phyloP scores from a whole-genome alignment of 2,797 vertebrate genomes.

The Sparidentex hasta region DNA sequence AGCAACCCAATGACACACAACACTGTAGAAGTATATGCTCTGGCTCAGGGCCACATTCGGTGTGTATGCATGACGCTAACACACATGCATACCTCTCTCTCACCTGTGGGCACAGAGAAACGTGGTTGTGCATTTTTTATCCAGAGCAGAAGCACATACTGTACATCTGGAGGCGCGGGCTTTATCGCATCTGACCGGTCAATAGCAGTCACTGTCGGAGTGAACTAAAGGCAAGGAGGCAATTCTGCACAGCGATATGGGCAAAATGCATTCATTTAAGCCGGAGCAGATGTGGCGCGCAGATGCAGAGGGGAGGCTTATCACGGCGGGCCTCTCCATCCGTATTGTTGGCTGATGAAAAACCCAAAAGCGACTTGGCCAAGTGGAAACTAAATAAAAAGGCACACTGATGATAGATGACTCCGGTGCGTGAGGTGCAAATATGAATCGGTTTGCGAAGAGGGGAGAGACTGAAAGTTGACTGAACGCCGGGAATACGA shows the following conservation, averaged over 20 bases:
- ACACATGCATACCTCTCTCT: not conserved
- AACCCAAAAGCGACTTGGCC: slow-evolving; percentile 18
- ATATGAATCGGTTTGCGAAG: slow-evolving; percentile 15
- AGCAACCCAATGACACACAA: not conserved
- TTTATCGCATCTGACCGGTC: slow-evolving; percentile 70
- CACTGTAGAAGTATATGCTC: not conserved
- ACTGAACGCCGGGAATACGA: slow-evolving; percentile 21
- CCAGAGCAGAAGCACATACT: slow-evolving; percentile 25
- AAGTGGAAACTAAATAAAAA: slow-evolving; percentile 36
- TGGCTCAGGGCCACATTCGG: not conserved
- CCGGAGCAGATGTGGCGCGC: slow-evolving; percentile 58
- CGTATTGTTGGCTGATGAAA: slow-evolving; percentile 42
- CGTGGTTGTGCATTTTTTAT: slow-evolving; percentile 11
- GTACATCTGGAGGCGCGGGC: slow-evolving; percentile 38
- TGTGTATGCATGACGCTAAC: not conserved
- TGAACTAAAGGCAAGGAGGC: slow-evolving; percentile 47
- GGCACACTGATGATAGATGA: slow-evolving; percentile 13
- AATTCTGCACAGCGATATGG: slow-evolving; percentile 57
- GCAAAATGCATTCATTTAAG: slow-evolving; percentile 66
- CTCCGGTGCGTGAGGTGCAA: slow-evolving; percentile 16
- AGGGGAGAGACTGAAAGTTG: slow-evolving; percentile 1
- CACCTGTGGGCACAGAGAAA: slow-evolving; percentile 24
- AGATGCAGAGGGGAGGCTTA: slow-evolving; percentile 44
- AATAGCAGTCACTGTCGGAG: slow-evolving; percentile 59
- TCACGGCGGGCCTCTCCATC: slow-evolving; percentile 28